Percentiles rank a stretch among this genome's conserved stretches.
Evolutionary conservation across 2,888 invertebrate genomes (phyloP).

Genomic region (Tiliacea citrago): DNA sequence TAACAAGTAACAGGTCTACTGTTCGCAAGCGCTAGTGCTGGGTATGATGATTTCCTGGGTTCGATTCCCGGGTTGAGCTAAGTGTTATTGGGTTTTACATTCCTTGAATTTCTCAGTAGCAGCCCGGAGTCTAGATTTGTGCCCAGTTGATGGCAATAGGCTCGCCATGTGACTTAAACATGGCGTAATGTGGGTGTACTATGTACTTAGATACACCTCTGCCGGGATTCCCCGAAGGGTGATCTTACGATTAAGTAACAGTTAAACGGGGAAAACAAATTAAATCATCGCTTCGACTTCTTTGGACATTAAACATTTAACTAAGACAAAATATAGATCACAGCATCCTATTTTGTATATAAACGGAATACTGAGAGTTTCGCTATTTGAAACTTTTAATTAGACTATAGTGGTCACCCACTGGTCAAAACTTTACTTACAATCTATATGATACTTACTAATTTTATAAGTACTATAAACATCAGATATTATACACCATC

Average conservation of each 20-base stretch:
- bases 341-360: not conserved
- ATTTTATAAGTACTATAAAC: too few relatives aligned
- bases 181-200: not conserved
- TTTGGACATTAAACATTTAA: not conserved
- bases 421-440: too few relatives aligned
- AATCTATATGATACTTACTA: too few relatives aligned
- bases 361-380: not conserved
- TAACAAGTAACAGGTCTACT: not conserved
- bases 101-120: not conserved
- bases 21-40: not conserved
- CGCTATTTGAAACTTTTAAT: conserved; percentile 29
- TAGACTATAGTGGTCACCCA: too few relatives aligned
- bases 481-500: too few relatives aligned
- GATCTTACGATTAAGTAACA: not conserved
- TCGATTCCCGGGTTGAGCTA: not conserved
- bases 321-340: not conserved
- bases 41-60: not conserved
- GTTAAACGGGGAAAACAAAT: not conserved
- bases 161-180: not conserved
- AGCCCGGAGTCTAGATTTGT: too few relatives aligned
- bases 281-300: not conserved
- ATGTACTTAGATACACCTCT: not conserved
- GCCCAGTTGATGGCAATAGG: not conserved
- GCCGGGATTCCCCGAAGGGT: not conserved
- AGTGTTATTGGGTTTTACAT: not conserved